These are phyloP conservation scores for Brienomyrus brachyistius DNA, from an alignment of 2,113 vertebrate species.

Conservation along the genomic window DNA sequence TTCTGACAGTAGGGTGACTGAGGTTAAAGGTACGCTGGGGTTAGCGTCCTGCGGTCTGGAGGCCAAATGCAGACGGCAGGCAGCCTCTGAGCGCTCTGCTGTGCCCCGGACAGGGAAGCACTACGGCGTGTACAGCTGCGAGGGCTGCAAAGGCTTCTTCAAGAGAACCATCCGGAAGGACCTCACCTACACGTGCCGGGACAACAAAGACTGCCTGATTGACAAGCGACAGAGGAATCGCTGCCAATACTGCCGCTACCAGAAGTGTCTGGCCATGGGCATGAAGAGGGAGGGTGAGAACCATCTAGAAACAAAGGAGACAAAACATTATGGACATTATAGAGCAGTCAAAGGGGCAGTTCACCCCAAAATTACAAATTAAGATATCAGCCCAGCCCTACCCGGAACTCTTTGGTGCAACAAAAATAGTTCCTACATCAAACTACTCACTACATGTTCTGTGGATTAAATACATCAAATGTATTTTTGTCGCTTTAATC, in stretches of 20 bases:
- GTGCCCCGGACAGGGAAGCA: conserved; percentile 26
- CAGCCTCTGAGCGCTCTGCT: neutral
- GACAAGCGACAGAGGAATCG: conserved; percentile 37
- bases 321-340: neutral
- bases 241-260: conserved; percentile 38
- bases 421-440: no score
- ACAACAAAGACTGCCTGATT: conserved; percentile 34
- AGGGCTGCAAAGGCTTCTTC: conserved; percentile 37
- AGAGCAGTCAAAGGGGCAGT: neutral
- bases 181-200: conserved; percentile 36
- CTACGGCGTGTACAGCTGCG: conserved; percentile 35
- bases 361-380: neutral
- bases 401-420: no score
- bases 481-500: no score
- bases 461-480: no score
- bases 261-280: conserved; percentile 35
- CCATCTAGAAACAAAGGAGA: neutral
- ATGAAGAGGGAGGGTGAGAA: conserved; percentile 35
- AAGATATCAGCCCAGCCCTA: neutral
- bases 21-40: neutral
- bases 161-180: conserved; percentile 35
- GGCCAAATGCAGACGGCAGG: neutral
- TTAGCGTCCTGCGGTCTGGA: neutral
- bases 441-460: no score
- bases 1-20: neutral